Percentiles rank a stretch among this genome's conserved stretches.
phyloP scores from a whole-genome alignment of 2,888 invertebrate genomes.

The Dicranocentrus wangi region DNA sequence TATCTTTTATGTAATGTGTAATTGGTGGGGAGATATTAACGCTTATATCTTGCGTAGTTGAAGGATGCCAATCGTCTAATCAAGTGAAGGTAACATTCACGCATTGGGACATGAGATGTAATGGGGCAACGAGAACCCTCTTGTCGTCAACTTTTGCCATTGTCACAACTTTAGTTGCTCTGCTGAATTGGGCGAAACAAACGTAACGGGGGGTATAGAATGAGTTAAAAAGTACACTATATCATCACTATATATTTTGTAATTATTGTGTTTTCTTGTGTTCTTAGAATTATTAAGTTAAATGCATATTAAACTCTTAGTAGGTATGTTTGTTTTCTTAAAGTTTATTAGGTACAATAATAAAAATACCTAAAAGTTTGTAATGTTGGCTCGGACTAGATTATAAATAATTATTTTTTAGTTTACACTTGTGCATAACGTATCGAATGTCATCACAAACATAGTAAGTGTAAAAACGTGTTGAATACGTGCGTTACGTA shows the following conservation, averaged over 20 bases:
- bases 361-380: conserved; percentile 46
- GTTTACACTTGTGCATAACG: not conserved
- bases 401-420: conserved; percentile 41
- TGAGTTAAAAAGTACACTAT: not conserved
- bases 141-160: conserved; percentile 59
- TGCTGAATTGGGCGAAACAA: conserved; percentile 57
- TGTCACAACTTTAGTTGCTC: conserved; percentile 33
- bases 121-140: conserved; percentile 57
- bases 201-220: not conserved
- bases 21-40: no score
- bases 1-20: no score
- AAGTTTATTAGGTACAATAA: no score
- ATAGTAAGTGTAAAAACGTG: no score
- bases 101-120: conserved; percentile 72
- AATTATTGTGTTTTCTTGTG: not conserved
- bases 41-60: no score
- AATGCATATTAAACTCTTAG: no score
- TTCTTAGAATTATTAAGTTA: not conserved
- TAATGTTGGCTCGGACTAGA: conserved; percentile 60
- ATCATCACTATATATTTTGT: not conserved
- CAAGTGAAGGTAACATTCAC: conserved; percentile 71
- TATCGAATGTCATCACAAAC: no score
- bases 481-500: no score
- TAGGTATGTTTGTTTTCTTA: no score
- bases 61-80: conserved; percentile 64